Base-by-base conservation (phyloP, 2,797 vertebrate species). In the Sebastes ruberrimus region DNA sequence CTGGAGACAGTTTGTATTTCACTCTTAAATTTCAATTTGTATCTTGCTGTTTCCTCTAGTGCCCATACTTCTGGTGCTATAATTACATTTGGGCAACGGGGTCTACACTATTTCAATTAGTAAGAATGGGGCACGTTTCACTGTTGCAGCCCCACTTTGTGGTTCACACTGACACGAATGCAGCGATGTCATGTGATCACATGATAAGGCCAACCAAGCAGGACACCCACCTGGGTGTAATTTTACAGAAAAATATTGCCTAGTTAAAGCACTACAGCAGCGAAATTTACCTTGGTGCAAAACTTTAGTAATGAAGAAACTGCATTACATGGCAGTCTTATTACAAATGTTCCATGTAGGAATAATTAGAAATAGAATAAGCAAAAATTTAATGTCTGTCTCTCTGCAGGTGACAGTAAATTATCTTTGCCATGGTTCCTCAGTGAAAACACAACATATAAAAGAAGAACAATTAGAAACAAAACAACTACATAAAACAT, bases 391-490 rank as follows among this genome's bases (percentile, higher is more conserved):
- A 88, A 95, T 93, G 92, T 88, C 87, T 84, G 87, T 93, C 90
- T 94, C 93, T 91, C 92, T 92, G 92, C 93, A 94, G 93, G 93
- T 92, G 92, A 94, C 92, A 92, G 88, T 64, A 92, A 91, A 94
- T 93, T 90, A 87, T 93, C 91, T 92, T 88, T 71, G 90, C 89
- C 92, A 88, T 82, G 91, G 90, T 90, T 93, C 92, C 93, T 93
- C 81, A 2, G 90, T 91, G 91, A 82, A 89, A 91, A 89, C 80
- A 25, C 81, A 89, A 84, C 84, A 67, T 86, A 89, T 88, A 80
- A 94, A 90, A 84, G 87, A 84, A 82, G 76, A 88, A 87, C 88
- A 88, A 93, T 93, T 90, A 93, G 63, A 77, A 30, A 61, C 71
- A 71, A 89, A 91, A 88, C 76, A 85, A 88, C 82, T 77, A 74